Conservation (phyloP, 2,113 vertebrate species). For the Kryptolebias marmoratus region DNA sequence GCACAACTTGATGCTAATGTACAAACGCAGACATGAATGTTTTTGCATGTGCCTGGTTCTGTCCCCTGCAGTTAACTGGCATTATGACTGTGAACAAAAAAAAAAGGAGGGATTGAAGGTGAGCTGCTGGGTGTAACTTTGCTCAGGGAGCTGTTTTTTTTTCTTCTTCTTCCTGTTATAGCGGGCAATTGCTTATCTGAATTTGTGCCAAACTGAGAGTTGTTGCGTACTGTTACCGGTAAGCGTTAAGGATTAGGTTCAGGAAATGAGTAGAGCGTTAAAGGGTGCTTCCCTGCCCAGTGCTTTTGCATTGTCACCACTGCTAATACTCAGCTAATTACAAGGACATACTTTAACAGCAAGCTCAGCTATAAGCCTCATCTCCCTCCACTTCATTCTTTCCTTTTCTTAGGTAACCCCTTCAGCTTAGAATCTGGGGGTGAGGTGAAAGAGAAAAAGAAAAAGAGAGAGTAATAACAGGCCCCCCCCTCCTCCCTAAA, state of each 20-base stretch:
- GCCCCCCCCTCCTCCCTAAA: constrained; percentile 59
- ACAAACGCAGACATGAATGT: constrained; percentile 25
- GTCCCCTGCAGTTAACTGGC: constrained; percentile 46
- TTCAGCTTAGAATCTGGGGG: constrained; percentile 70
- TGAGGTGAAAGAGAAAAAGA: constrained; percentile 60
- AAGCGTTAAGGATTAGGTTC: constrained; percentile 77
- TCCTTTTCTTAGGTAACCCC: constrained; percentile 71
- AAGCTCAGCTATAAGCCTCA: constrained; percentile 64
- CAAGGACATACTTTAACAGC: constrained; percentile 80
- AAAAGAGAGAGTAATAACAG: constrained; percentile 77
- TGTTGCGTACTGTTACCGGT: constrained; percentile 68
- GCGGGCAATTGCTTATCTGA: constrained; percentile 63
- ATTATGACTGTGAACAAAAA: constrained; percentile 63
- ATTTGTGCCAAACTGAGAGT: constrained; percentile 50
- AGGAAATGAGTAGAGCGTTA: constrained; percentile 81
- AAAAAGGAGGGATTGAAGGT: constrained; percentile 49
- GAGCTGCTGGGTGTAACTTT: constrained; percentile 62
- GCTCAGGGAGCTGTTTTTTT: constrained; percentile 39
- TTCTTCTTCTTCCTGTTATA: constrained; percentile 36
- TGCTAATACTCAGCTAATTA: constrained; percentile 80
- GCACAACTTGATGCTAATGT: constrained; percentile 56
- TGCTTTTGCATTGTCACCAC: constrained; percentile 70
- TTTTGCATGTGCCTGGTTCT: neutral
- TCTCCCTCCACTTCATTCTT: constrained; percentile 45
- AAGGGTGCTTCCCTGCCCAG: constrained; percentile 72